phyloP scores from a whole-genome alignment of 2,113 vertebrate species.

The Eleginops maclovinus region DNA sequence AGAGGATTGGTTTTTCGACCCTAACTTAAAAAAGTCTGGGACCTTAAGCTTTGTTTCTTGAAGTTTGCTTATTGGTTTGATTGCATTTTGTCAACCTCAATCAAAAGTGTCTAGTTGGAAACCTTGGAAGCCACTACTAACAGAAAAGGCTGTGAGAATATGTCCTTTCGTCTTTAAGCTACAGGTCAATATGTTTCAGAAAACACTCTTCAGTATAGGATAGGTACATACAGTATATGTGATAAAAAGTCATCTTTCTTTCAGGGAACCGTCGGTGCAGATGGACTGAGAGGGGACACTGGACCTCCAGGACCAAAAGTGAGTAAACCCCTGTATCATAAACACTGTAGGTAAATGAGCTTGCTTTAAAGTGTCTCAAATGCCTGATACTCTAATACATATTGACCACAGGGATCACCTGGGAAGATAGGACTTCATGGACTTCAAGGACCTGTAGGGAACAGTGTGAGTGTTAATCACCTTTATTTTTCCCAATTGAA shows the following conservation, averaged over 20 bases:
- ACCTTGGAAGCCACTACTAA: neutral
- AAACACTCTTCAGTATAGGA: no score
- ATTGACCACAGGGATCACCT: constrained; percentile 70
- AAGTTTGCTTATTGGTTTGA: no score
- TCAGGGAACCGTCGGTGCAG: constrained; percentile 75
- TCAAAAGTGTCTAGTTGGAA: no score
- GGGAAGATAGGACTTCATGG: constrained; percentile 79
- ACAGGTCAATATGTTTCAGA: no score
- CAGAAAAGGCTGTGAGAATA: no score
- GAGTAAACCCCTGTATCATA: constrained; percentile 9
- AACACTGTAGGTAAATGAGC: neutral
- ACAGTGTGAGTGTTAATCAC: constrained; percentile 71
- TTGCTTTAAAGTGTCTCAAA: neutral
- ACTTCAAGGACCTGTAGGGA: constrained; percentile 81
- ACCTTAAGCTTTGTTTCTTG: no score
- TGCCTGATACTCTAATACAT: neutral
- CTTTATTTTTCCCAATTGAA: neutral
- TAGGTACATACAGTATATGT: neutral
- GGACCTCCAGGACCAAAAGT: constrained; percentile 74
- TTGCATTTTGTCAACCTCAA: no score
- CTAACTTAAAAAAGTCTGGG: no score
- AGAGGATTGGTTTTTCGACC: no score
- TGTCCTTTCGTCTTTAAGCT: no score
- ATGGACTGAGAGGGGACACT: constrained; percentile 67
- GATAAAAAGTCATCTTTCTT: constrained; percentile 27